Evolutionary conservation across 2,888 invertebrate genomes (phyloP), one percentile per base, ranked within the genome.

Genomic region (Erebia ligea): DNA sequence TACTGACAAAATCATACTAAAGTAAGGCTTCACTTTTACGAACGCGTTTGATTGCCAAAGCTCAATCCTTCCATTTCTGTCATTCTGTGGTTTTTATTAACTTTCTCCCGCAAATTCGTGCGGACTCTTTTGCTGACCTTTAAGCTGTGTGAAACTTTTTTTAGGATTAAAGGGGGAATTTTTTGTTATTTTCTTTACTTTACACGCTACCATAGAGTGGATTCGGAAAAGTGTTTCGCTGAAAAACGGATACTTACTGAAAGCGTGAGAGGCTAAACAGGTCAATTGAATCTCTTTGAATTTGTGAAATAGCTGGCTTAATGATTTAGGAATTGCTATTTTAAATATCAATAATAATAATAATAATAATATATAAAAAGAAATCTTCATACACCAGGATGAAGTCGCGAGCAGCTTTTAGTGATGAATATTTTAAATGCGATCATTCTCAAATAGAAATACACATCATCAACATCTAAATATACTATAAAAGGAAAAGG

Each of bases 91-190:
- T 64, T 76, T 76, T 77, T 75, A 74, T 75, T 76, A 74, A 74
- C 75, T 74, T 70, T 74, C 70, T 71, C 68, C 72, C 70, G 69
- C 74, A 72, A 70, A 72, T 70, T 63, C 66, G 72, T 70, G 68
- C 72, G 73, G 69, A 73, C 66, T 71, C 70, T 74, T 70, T 70
- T 67, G 62, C 72, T 74, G 74, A 72, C 74, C 74, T 74, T 72
- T 72, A 66, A 64, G 73, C 65, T 70, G 68, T 71, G 72, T 77
- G 69, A 72, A 75, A 64, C 74, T 74, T 72, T 74, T 74, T 66
- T 58, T 67, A 67, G 67, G 67, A 67, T 67, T 67, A 61, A 61
- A 67, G 52, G 67, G 67, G 67, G 67, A 52, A 45, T 9, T 59
- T 67, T 67, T 59, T 59, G 58, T 67, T 59, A 67, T 61, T 59